Conservation (phyloP, 2,797 vertebrate genomes). For the Otolemur crassicaudatus region DNA sequence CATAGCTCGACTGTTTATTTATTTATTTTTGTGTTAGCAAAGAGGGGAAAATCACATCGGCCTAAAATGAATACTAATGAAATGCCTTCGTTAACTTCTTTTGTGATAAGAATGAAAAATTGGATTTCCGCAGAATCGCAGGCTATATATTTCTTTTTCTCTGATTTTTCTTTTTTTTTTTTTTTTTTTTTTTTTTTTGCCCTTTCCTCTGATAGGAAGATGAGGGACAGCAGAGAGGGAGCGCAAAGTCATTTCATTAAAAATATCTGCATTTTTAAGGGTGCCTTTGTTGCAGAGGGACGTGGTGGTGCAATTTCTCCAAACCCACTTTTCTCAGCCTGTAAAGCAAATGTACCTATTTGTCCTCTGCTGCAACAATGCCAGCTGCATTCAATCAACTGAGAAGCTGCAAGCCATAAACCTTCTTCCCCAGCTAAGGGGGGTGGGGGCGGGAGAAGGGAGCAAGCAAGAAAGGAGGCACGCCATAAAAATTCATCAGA, state of each 20-base stretch:
- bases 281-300: constrained; percentile 89
- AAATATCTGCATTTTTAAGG: constrained; percentile 89
- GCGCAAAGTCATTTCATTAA: constrained; percentile 86
- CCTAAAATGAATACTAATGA: constrained; percentile 90
- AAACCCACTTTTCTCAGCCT: constrained; percentile 89
- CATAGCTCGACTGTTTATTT: constrained; percentile 78
- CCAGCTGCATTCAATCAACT: constrained; percentile 93
- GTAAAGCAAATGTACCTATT: constrained; percentile 92
- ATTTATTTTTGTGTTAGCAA: constrained; percentile 86
- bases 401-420: constrained; percentile 93
- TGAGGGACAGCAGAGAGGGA: constrained; percentile 84
- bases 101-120: constrained; percentile 89
- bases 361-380: constrained; percentile 92
- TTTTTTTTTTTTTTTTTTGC: constrained; percentile 67
- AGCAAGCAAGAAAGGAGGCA: constrained; percentile 87
- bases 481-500: constrained; percentile 94
- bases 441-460: constrained; percentile 72
- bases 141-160: constrained; percentile 73
- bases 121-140: constrained; percentile 83
- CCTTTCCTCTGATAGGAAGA: constrained; percentile 87
- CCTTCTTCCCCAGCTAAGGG: constrained; percentile 89
- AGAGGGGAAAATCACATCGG: constrained; percentile 87
- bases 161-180: background rate
- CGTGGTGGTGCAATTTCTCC: constrained; percentile 88
- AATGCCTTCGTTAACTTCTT: constrained; percentile 88